Conservation (phyloP, 2,113 vertebrate genomes). For the Cervus canadensis region DNA sequence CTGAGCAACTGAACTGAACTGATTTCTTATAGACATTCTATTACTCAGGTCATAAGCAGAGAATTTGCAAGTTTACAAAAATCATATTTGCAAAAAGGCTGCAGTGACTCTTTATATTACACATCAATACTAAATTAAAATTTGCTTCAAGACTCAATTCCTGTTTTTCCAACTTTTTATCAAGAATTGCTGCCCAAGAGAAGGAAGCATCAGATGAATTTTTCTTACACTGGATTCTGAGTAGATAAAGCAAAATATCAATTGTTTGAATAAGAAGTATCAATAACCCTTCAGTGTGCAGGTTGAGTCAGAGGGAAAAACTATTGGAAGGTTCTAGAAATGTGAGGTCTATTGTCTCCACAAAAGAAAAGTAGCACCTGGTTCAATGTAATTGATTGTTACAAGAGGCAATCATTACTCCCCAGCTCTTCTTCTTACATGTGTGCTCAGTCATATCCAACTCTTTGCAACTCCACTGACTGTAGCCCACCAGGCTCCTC, state of each 20-base stretch:
- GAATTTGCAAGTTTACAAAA: neutral
- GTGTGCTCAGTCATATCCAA: rapidly evolving
- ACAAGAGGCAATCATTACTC: neutral
- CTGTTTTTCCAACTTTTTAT: neutral
- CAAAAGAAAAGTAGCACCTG: neutral
- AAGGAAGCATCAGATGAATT: neutral
- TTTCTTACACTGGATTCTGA: neutral
- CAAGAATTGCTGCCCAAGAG: neutral
- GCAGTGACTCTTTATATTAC: neutral
- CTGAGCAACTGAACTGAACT: neutral
- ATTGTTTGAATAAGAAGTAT: neutral
- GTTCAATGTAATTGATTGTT: neutral
- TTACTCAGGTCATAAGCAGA: neutral
- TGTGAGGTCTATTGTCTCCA: neutral
- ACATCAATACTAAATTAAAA: neutral
- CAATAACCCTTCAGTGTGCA: neutral
- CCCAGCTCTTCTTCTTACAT: neutral
- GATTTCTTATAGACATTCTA: neutral
- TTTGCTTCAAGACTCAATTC: neutral
- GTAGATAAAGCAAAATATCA: neutral
- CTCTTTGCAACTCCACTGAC: neutral
- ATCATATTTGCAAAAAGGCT: neutral
- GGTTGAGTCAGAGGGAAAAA: neutral
- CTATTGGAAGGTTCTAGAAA: neutral
- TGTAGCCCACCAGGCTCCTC: neutral